A percentile compares a stretch with the other conserved stretches of the same genome.
Evolutionary conservation across 2,797 vertebrate genomes (phyloP).

Genomic region (Cynopterus sphinx): DNA sequence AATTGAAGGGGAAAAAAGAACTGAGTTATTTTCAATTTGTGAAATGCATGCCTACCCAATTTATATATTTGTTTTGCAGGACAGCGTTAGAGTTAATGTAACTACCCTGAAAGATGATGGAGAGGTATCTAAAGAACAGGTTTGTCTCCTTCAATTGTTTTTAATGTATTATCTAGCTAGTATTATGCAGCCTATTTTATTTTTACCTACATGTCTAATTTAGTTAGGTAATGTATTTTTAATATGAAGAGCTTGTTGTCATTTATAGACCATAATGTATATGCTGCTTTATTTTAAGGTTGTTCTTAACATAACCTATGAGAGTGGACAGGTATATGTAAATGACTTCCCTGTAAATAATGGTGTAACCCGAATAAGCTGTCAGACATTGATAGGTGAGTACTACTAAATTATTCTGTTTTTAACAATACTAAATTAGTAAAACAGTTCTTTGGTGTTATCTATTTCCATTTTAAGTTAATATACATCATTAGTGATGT

Average conservation of each 20-base stretch:
- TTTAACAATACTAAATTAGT: conserved; percentile 41
- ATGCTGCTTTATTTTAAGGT: conserved; percentile 85
- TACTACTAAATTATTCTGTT: conserved; percentile 70
- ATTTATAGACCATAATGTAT: conserved; percentile 65
- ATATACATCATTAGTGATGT: not conserved
- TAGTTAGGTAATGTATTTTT: conserved; percentile 50
- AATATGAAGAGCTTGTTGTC: conserved; percentile 42
- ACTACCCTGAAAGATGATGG: conserved; percentile 85
- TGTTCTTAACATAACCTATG: conserved; percentile 86
- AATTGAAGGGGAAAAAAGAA: not conserved
- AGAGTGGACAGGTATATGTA: conserved; percentile 89
- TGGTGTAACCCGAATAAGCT: conserved; percentile 92
- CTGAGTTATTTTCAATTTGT: not conserved
- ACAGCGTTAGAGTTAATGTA: conserved; percentile 90
- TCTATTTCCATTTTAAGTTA: conserved; percentile 23
- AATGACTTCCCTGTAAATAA: conserved; percentile 94
- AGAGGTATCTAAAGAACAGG: conserved; percentile 85
- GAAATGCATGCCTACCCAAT: not conserved
- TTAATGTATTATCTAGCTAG: conserved; percentile 50
- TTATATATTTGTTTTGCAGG: conserved; percentile 83
- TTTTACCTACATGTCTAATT: not conserved
- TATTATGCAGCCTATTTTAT: not conserved
- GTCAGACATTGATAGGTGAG: conserved; percentile 93
- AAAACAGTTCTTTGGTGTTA: not conserved
- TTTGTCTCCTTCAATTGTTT: conserved; percentile 71